Percentiles rank a stretch among this genome's conserved stretches.
Evolutionary conservation across 2,797 vertebrate genomes (phyloP).

Genomic region (Echiichthys vipera): DNA sequence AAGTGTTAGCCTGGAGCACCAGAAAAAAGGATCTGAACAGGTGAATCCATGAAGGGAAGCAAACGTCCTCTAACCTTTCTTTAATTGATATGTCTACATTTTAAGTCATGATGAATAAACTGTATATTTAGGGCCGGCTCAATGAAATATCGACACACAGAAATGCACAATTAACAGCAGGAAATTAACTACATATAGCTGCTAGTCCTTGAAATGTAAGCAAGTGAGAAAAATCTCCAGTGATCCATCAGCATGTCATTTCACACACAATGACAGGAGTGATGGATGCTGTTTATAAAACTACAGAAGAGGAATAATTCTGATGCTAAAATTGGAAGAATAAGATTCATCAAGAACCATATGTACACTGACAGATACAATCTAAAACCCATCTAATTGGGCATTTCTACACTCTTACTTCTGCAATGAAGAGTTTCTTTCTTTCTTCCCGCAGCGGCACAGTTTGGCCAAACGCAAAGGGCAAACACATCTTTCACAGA

Average conservation of each 20-base stretch:
- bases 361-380: background rate
- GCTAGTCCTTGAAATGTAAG: slow-evolving; percentile 2
- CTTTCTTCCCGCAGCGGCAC: background rate
- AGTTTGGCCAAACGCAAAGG: background rate
- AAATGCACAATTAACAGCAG: slow-evolving; percentile 2
- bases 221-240: background rate
- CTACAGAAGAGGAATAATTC: background rate
- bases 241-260: slow-evolving; percentile 47
- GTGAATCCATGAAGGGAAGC: background rate
- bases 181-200: background rate
- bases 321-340: background rate
- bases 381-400: background rate
- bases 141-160: background rate
- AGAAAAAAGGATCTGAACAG: background rate
- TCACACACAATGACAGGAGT: slow-evolving; percentile 11
- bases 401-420: background rate
- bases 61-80: background rate
- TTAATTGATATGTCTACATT: background rate
- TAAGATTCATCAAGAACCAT: background rate
- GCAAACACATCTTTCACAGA: background rate
- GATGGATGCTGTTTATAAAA: slow-evolving; percentile 38
- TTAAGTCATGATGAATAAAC: background rate
- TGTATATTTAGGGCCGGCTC: slow-evolving; percentile 10
- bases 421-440: background rate
- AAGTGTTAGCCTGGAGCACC: background rate